Percentiles rank a stretch among this genome's conserved stretches.
Conservation (phyloP, 2,888 invertebrate species). For the Thymelicus acteon region DNA sequence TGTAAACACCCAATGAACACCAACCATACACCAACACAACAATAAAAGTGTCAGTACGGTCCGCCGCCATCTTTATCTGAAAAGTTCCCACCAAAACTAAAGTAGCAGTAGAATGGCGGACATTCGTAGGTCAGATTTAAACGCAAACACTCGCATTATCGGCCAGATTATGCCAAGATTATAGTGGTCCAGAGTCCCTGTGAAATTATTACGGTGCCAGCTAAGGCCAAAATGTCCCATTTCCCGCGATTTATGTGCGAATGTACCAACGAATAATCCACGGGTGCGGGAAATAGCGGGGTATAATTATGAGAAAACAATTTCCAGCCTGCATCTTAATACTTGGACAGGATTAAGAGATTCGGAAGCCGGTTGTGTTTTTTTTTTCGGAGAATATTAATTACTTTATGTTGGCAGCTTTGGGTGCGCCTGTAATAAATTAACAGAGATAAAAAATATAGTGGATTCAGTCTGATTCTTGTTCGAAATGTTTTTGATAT, state of each 20-base stretch:
- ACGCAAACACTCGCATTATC: constrained; percentile 80
- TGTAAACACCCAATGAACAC: neutral
- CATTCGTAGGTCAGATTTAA: constrained; percentile 71
- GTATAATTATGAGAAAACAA: constrained; percentile 84
- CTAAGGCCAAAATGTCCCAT: constrained; percentile 82
- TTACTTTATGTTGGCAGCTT: constrained; percentile 35
- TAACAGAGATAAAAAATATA: neutral
- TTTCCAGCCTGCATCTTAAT: constrained; percentile 81
- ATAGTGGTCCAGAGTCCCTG: constrained; percentile 73
- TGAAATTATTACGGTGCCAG: constrained; percentile 80
- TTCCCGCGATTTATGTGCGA: constrained; percentile 81
- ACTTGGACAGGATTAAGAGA: constrained; percentile 69
- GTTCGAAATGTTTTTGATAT: too few species aligned
- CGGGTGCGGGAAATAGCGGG: constrained; percentile 62
- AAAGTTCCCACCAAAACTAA: constrained; percentile 72
- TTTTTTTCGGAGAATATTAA: constrained; percentile 46
- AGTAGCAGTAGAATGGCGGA: constrained; percentile 69
- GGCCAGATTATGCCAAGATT: constrained; percentile 83
- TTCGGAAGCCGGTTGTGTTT: constrained; percentile 51
- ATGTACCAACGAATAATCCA: constrained; percentile 78
- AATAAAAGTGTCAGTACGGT: constrained; percentile 55
- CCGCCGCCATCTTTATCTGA: constrained; percentile 68
- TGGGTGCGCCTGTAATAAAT: constrained; percentile 26
- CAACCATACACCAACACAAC: constrained; percentile 41
- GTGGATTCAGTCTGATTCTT: too few species aligned